Conservation (phyloP, 2,888 invertebrate genomes). For the Agriotes lineatus region DNA sequence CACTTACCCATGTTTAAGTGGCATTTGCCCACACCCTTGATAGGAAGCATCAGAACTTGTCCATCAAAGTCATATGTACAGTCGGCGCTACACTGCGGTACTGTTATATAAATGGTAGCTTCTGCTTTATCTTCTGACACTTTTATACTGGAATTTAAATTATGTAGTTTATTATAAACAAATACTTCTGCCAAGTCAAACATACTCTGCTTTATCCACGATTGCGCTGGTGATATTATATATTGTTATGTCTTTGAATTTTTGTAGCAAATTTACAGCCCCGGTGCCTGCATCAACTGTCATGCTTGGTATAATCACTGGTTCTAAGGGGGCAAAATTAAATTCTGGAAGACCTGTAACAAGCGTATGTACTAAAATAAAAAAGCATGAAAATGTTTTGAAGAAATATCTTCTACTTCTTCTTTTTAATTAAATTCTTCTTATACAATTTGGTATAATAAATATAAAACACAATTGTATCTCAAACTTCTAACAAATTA, state of each 20-base stretch:
- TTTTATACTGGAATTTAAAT: slow-evolving; percentile 13
- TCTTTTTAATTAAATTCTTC: no score
- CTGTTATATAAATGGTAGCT: slow-evolving; percentile 66
- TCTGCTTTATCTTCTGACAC: slow-evolving; percentile 54
- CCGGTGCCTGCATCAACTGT: slow-evolving; percentile 68
- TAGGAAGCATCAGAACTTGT: slow-evolving; percentile 73
- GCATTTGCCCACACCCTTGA: slow-evolving; percentile 74
- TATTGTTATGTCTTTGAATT: slow-evolving; percentile 76
- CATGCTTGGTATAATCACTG: slow-evolving; percentile 62
- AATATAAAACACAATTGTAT: no score
- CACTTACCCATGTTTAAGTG: slow-evolving; percentile 73
- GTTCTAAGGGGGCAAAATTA: slow-evolving; percentile 70
- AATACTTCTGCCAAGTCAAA: slow-evolving; percentile 52
- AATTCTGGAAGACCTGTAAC: slow-evolving; percentile 72
- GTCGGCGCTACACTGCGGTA: slow-evolving; percentile 72
- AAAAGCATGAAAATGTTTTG: neutral
- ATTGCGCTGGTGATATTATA: slow-evolving; percentile 72
- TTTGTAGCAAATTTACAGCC: slow-evolving; percentile 76
- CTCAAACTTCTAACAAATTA: no score
- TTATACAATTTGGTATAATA: no score
- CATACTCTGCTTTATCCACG: slow-evolving; percentile 71
- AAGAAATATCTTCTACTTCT: neutral
- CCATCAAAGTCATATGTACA: slow-evolving; percentile 77
- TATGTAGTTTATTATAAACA: neutral
- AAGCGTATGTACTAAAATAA: neutral